Conservation (phyloP, 2,113 vertebrate genomes). For the Dasyurus viverrinus region DNA sequence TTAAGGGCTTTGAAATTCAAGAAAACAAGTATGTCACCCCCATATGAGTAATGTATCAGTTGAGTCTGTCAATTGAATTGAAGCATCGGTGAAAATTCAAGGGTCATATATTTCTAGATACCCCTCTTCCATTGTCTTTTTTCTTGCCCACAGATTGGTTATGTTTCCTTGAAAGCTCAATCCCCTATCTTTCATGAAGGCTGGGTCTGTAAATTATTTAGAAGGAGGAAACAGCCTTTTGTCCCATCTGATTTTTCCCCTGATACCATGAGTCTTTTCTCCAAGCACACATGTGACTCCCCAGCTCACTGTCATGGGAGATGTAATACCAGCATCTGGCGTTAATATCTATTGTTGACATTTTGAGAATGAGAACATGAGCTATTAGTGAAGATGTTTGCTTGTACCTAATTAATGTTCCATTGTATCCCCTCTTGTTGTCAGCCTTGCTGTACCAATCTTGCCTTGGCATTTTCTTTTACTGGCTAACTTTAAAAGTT, state of each 20-base stretch:
- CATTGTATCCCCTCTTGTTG: slow-evolving; percentile 83
- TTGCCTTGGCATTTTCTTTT: slow-evolving; percentile 84
- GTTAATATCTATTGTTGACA: slow-evolving; percentile 89
- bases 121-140: neutral
- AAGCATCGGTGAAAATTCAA: neutral
- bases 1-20: neutral
- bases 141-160: neutral
- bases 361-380: slow-evolving; percentile 87
- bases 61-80: neutral
- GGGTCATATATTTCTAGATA: neutral
- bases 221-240: slow-evolving; percentile 61
- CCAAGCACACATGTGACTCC: slow-evolving; percentile 61
- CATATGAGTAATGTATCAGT: neutral
- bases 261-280: slow-evolving; percentile 69
- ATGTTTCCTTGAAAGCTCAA: slow-evolving; percentile 2
- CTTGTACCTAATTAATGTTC: slow-evolving; percentile 90
- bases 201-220: slow-evolving; percentile 62
- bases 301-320: slow-evolving; percentile 73
- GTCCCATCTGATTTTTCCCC: slow-evolving; percentile 56
- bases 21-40: neutral
- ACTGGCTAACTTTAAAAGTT: slow-evolving; percentile 86
- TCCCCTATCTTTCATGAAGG: slow-evolving; percentile 12
- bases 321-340: slow-evolving; percentile 85
- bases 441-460: slow-evolving; percentile 82
- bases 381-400: slow-evolving; percentile 89